phyloP scores from a whole-genome alignment of 1,140 invertebrate species.

The Bombus turneri region DNA sequence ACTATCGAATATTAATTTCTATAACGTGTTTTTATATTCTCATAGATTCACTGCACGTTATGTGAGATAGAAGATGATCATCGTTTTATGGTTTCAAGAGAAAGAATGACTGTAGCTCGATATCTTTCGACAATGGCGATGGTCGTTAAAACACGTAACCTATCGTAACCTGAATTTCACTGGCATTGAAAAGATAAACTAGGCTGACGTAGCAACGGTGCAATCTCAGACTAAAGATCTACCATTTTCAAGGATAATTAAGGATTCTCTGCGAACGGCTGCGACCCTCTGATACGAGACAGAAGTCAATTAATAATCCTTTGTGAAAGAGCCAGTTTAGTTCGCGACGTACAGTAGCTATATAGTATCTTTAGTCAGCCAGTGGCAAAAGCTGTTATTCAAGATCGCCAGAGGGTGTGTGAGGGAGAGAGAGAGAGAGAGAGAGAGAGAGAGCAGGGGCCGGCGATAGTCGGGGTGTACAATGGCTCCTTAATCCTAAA shows the following conservation, averaged over 20 bases:
- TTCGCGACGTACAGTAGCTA: conserved; percentile 59
- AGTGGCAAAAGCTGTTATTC: conserved; percentile 55
- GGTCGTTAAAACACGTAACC: conserved; percentile 3
- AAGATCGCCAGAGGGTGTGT: conserved; percentile 41
- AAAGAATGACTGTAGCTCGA: not conserved
- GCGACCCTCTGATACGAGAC: conserved; percentile 69
- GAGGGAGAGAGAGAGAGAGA: not conserved
- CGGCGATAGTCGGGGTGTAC: conserved; percentile 23
- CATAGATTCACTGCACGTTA: too few relatives aligned
- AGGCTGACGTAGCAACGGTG: conserved; percentile 19
- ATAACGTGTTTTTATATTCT: too few relatives aligned
- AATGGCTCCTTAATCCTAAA: conserved; percentile 66
- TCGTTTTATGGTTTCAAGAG: not conserved
- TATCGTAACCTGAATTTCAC: conserved; percentile 32
- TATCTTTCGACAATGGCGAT: not conserved
- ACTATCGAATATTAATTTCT: too few relatives aligned
- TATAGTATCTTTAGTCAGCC: conserved; percentile 60
- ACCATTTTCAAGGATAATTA: conserved; percentile 68
- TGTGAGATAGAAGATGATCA: not conserved
- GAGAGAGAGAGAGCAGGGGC: not conserved
- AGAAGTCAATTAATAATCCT: conserved; percentile 73
- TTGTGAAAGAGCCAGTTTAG: conserved; percentile 68
- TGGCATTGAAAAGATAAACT: conserved; percentile 27
- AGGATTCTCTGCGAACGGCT: conserved; percentile 64
- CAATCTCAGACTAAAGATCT: conserved; percentile 60